Conservation (phyloP, 2,797 vertebrate species). For the Trachops cirrhosus region DNA sequence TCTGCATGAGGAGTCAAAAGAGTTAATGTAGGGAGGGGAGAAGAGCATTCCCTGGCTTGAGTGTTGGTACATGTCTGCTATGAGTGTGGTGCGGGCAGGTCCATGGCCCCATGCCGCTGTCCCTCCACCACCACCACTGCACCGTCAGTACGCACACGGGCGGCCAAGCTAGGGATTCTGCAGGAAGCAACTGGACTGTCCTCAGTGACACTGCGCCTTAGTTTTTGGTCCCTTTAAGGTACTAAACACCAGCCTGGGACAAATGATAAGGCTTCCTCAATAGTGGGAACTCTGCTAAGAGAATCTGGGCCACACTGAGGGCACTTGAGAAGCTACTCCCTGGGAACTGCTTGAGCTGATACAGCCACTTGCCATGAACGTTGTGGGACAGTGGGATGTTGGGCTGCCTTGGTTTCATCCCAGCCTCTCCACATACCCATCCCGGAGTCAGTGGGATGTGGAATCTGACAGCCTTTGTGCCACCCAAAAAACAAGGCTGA, state of each 20-base stretch:
- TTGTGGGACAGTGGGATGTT: fast-evolving
- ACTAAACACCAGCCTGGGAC: not conserved
- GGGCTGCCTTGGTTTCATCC: not conserved
- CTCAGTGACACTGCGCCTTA: not conserved
- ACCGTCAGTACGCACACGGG: not conserved
- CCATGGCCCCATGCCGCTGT: not conserved
- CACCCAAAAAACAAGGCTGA: not conserved
- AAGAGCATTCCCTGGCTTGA: not conserved
- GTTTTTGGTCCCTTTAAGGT: not conserved
- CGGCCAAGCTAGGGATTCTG: not conserved
- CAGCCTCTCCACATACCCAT: not conserved
- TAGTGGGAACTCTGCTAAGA: not conserved
- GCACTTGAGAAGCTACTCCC: not conserved
- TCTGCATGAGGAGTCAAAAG: not conserved
- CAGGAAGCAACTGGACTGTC: not conserved
- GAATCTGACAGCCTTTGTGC: not conserved
- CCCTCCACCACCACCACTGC: not conserved
- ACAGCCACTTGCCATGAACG: not conserved
- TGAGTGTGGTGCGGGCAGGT: not conserved
- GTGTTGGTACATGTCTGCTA: not conserved
- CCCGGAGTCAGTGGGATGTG: not conserved
- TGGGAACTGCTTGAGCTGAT: not conserved
- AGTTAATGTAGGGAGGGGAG: not conserved
- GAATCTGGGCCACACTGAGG: not conserved
- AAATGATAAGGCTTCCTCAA: not conserved